These are phyloP conservation scores for Aphidius ervi DNA, from an alignment of 1,140 invertebrate species.

Conservation along the genomic window DNA sequence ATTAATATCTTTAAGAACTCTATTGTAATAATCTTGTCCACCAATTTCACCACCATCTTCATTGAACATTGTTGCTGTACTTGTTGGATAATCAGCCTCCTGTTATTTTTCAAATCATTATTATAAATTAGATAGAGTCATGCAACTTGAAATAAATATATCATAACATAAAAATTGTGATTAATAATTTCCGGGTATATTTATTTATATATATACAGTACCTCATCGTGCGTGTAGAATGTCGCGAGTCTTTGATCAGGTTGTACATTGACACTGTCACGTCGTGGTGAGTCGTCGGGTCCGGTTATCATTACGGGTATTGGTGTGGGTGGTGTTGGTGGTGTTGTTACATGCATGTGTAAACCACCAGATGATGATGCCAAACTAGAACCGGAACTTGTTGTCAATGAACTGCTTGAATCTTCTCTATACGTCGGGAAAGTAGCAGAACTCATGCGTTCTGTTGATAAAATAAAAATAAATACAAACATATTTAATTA, in stretches of 20 bases:
- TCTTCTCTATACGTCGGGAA: conserved; percentile 38
- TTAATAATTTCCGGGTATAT: conserved; percentile 8
- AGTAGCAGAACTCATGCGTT: conserved; percentile 33
- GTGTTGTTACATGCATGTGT: conserved; percentile 32
- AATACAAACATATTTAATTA: conserved; percentile 1
- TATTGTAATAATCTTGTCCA: conserved; percentile 34
- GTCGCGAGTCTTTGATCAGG: conserved; percentile 28
- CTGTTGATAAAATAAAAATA: conserved; percentile 24
- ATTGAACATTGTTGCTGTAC: conserved; percentile 9
- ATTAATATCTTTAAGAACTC: conserved; percentile 33
- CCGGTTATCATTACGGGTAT: conserved; percentile 45
- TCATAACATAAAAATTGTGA: conserved; percentile 1
- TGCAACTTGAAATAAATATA: conserved; percentile 8
- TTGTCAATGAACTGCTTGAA: conserved; percentile 42
- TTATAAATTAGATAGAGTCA: conserved; percentile 10
- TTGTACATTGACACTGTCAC: conserved; percentile 32
- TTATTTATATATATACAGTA: background rate
- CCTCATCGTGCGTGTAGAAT: conserved; percentile 39
- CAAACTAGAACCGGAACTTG: conserved; percentile 39
- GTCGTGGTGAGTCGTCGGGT: conserved; percentile 36
- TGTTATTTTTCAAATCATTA: conserved; percentile 2
- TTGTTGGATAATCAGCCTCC: conserved; percentile 21
- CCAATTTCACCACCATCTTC: conserved; percentile 21
- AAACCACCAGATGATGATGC: conserved; percentile 39
- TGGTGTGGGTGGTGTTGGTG: conserved; percentile 34